Percentiles rank a stretch among this genome's conserved stretches.
Evolutionary conservation across 2,113 vertebrate genomes (phyloP).

Genomic region (Carassius carassius): DNA sequence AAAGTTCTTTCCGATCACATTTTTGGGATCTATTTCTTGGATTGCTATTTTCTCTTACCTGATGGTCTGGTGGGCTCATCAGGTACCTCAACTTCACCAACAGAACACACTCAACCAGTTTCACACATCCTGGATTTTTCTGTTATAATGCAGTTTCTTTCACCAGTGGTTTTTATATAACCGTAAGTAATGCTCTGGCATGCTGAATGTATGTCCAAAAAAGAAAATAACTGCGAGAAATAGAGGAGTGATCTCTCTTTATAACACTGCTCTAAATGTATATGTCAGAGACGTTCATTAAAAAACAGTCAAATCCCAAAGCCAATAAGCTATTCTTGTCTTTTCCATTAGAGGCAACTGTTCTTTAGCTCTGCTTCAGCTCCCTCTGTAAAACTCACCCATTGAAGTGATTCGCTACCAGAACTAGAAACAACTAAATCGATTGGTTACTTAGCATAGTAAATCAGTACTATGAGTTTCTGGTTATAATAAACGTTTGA

Average conservation of each 20-base stretch:
- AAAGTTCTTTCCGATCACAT: conserved; percentile 89
- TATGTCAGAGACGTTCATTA: neutral
- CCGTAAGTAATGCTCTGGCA: neutral
- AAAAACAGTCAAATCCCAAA: conserved; percentile 52
- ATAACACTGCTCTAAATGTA: neutral
- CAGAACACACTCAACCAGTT: neutral
- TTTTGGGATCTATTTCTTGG: conserved; percentile 91
- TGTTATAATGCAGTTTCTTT: neutral
- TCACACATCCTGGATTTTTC: neutral
- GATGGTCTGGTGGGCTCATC: conserved; percentile 99
- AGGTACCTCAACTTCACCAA: conserved; percentile 76
- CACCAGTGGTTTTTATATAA: neutral
- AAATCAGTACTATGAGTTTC: neutral
- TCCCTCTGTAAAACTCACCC: neutral
- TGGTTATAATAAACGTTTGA: neutral
- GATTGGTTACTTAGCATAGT: neutral
- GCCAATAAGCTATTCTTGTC: conserved; percentile 55
- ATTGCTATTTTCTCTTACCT: conserved; percentile 94
- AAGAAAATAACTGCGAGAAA: neutral
- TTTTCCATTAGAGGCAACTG: neutral
- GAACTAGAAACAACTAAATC: neutral
- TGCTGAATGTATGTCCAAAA: neutral
- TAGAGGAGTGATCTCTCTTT: neutral
- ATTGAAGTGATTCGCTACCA: neutral
- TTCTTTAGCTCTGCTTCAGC: neutral